These are phyloP conservation scores for Dyspetes luteomarginatus DNA, from an alignment of 2,888 invertebrate species.

Conservation along the genomic window DNA sequence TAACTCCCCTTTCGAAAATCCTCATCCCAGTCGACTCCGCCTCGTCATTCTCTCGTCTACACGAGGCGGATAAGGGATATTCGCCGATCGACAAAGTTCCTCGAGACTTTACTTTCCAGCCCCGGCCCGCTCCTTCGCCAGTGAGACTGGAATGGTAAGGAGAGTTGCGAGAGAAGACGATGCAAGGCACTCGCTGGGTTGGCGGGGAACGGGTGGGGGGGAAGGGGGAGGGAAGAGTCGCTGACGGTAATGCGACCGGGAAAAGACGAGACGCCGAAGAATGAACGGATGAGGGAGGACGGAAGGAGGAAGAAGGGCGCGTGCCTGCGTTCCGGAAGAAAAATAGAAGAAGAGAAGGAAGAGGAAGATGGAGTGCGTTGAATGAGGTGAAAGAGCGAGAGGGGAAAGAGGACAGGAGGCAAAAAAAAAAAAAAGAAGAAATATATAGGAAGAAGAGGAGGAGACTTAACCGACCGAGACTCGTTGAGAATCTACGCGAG, in stretches of 20 bases:
- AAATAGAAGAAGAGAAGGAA: conserved; percentile 1
- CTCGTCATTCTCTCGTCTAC: conserved; percentile 38
- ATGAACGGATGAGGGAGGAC: conserved; percentile 23
- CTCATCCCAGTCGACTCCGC: conserved; percentile 22
- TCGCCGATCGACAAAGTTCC: conserved; percentile 75
- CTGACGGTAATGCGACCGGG: conserved; percentile 58
- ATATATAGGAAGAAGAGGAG: not conserved
- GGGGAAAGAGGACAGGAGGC: not conserved
- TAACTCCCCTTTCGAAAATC: conserved; percentile 32
- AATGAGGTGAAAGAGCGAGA: conserved; percentile 4
- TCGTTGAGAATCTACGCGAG: conserved; percentile 55
- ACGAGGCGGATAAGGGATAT: conserved; percentile 58
- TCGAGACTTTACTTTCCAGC: conserved; percentile 59
- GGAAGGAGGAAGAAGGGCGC: conserved; percentile 45
- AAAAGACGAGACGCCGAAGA: conserved; percentile 39
- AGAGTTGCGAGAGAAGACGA: not conserved
- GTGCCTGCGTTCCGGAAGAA: conserved; percentile 49
- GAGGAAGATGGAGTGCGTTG: conserved; percentile 38
- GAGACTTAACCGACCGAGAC: conserved; percentile 57
- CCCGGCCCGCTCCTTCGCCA: conserved; percentile 28
- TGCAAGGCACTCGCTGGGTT: no score
- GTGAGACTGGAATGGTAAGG: not conserved
- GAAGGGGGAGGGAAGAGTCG: conserved; percentile 19
- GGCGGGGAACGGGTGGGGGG: conserved; percentile 13
- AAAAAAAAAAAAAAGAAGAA: conserved; percentile 5